phyloP scores from a whole-genome alignment of 2,797 vertebrate genomes.

The Silurus aristotelis region DNA sequence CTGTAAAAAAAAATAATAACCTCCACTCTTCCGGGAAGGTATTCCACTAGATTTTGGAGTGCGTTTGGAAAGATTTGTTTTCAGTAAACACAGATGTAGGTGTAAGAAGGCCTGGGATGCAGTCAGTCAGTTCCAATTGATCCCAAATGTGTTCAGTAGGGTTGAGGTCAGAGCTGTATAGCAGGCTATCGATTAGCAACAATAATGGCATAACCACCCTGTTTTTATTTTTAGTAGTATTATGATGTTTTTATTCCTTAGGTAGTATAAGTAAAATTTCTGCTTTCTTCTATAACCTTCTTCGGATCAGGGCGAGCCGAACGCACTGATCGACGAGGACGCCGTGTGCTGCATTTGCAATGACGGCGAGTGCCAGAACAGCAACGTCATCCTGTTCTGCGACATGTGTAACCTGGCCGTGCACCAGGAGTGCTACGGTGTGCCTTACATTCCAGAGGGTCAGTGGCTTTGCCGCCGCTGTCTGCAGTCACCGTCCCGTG shows the following conservation, averaged over 20 bases:
- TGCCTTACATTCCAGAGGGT: slow-evolving; percentile 97
- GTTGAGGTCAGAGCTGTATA: too few relatives aligned
- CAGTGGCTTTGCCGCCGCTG: slow-evolving; percentile 98
- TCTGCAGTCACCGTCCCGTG: slow-evolving; percentile 94
- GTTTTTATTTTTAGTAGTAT: neutral
- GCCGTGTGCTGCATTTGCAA: slow-evolving; percentile 99
- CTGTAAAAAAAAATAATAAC: too few relatives aligned
- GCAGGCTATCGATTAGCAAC: too few relatives aligned
- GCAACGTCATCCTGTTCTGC: slow-evolving; percentile 98
- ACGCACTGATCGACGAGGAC: slow-evolving; percentile 92
- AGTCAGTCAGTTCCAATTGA: too few relatives aligned
- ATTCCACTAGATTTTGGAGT: too few relatives aligned
- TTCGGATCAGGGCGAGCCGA: slow-evolving; percentile 85
- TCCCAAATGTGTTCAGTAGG: too few relatives aligned
- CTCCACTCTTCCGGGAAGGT: too few relatives aligned
- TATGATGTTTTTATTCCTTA: neutral
- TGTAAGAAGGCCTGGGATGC: too few relatives aligned
- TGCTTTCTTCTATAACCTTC: neutral
- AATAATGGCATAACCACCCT: neutral
- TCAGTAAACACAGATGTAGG: too few relatives aligned
- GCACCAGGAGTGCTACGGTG: slow-evolving; percentile 98
- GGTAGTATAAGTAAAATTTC: neutral
- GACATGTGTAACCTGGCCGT: slow-evolving; percentile 99
- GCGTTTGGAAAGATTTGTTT: too few relatives aligned
- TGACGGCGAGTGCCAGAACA: slow-evolving; percentile 97